Conservation (phyloP, 2,797 vertebrate species). For the Euthynnus affinis region DNA sequence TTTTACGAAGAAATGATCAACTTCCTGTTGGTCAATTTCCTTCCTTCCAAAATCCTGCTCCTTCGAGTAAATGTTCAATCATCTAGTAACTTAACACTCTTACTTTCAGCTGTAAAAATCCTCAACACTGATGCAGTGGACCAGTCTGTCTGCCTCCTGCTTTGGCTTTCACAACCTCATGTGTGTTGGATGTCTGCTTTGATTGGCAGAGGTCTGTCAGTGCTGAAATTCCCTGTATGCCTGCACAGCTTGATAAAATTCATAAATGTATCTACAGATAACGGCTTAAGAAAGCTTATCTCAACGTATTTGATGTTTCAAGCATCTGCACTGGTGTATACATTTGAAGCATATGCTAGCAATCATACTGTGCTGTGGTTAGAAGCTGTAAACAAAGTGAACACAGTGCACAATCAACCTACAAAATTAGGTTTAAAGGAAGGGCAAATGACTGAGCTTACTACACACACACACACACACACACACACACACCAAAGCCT, state of each 20-base stretch:
- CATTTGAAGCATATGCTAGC: background rate
- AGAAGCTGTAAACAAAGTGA: background rate
- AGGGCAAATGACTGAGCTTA: conserved; percentile 1
- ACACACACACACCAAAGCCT: conserved; percentile 17
- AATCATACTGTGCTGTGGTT: background rate
- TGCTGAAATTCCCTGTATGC: background rate
- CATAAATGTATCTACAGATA: background rate
- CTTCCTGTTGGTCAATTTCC: too few species aligned
- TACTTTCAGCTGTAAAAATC: conserved; percentile 21
- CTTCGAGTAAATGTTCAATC: conserved; percentile 1
- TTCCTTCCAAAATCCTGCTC: too few species aligned
- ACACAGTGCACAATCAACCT: background rate
- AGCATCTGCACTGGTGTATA: background rate
- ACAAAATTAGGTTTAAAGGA: background rate
- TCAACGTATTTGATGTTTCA: background rate
- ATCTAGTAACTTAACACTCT: background rate
- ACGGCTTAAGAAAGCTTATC: background rate
- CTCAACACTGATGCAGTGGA: background rate
- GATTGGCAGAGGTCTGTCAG: background rate
- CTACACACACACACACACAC: conserved; percentile 11
- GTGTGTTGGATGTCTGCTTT: background rate
- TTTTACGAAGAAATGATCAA: background rate
- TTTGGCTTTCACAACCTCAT: background rate
- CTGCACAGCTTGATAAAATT: background rate
- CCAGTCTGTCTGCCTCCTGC: background rate